phyloP scores from a whole-genome alignment of 2,113 vertebrate genomes.

The Ivindomyrus marchei region DNA sequence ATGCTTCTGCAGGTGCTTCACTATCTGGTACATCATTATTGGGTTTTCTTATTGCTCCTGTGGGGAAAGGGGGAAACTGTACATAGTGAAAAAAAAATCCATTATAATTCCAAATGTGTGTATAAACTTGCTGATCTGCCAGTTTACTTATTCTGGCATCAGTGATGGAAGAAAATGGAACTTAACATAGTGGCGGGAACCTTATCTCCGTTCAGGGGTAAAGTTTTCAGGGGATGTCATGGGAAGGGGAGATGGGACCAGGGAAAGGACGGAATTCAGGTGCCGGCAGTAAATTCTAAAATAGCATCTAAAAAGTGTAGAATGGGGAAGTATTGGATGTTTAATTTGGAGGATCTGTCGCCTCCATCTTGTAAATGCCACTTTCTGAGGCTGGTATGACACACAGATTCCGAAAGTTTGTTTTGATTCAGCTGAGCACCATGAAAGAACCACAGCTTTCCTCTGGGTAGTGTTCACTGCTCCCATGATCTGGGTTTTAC shows the following conservation, averaged over 20 bases:
- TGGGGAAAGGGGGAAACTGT: conserved; percentile 19
- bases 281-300: neutral
- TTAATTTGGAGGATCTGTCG: neutral
- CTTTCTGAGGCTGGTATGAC: neutral
- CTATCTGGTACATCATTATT: neutral
- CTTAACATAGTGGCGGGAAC: neutral
- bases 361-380: neutral
- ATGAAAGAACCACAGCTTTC: neutral
- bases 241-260: neutral
- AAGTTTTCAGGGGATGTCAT: neutral
- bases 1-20: neutral
- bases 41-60: neutral
- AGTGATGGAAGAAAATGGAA: neutral
- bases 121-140: neutral
- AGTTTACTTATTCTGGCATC: neutral
- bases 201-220: neutral
- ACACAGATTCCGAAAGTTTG: neutral
- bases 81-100: conserved; percentile 21
- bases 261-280: neutral
- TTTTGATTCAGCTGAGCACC: neutral
- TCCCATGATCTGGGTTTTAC: neutral
- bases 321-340: neutral
- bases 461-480: neutral
- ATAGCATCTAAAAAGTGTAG: neutral
- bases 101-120: neutral